Evolutionary conservation across 2,888 invertebrate species (phyloP), one percentile per base, ranked within the genome.

Genomic region (Miltochrista miniata): DNA sequence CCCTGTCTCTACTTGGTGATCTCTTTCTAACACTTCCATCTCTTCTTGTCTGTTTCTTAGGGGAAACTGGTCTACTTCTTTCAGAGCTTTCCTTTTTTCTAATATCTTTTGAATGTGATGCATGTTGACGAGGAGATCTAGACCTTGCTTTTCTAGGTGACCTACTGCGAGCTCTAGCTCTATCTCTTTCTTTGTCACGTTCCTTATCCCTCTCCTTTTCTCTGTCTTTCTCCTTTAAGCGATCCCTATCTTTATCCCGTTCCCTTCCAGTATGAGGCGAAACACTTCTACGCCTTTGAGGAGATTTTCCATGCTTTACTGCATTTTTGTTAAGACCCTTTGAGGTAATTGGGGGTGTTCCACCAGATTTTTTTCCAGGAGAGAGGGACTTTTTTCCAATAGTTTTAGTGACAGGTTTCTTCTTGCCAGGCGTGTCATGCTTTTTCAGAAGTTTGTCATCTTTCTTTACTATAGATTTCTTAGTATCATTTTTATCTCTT

Each of bases 101-200:
- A 10, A 75, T 59, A 61, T 91, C 91, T 76, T 90, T 93, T 8
- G 59, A 45, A 54, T 68, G 63, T 30, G 69, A 56, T 14, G 92
- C 83, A 54, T 86, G 85, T 38, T 79, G 77, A 33, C 90, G 79
- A 7, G 90, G 91, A 9, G 92, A 91, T 50, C 87, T 81, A 18
- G 93, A 85, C 73, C 91, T 74, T 61, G 83, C 82, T 75, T 92
- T 87, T 65, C 87, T 81, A 64, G 88, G 81, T 65, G 93, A 79
- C 69, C 92, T 88, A 51, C 92, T 92, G 44, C 93, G 83, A 8
- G 64, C 92, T 69, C 87, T 89, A 38, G 83, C 83, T 36, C 92
- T 81, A 44, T 93, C 93, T 38, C 92, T 90, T 34, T 93, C 93
- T 64, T 86, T 89, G 35, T 93, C 93, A 7, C 92, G 92, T 64